Conservation (phyloP, 2,113 vertebrate species). For the Microcebus ravelobensis region DNA sequence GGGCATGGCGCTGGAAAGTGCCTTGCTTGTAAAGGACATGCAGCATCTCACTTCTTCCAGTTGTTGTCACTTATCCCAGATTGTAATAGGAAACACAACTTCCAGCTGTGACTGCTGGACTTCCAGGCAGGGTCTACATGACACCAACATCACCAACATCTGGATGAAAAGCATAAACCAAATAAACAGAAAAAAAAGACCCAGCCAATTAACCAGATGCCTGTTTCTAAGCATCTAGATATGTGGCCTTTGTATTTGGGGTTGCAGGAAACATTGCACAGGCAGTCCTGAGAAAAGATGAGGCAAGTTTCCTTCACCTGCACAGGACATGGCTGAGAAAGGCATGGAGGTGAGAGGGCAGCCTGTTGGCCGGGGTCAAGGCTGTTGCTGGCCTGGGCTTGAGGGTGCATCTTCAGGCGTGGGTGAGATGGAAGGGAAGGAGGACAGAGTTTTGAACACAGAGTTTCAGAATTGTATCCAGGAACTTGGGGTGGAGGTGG, state of each 20-base stretch:
- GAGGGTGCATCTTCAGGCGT: not conserved
- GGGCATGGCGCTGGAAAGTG: not conserved
- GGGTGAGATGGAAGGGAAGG: not conserved
- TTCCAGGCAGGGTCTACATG: constrained; percentile 28
- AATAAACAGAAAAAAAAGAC: not conserved
- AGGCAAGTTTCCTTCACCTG: not conserved
- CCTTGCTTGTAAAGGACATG: not conserved
- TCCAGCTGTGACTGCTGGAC: not conserved
- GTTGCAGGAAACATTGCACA: not conserved
- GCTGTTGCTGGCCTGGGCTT: not conserved
- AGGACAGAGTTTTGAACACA: not conserved
- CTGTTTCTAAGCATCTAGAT: not conserved
- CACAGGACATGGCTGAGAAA: not conserved
- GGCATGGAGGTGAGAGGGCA: not conserved
- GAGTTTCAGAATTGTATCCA: constrained; percentile 1
- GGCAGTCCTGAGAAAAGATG: not conserved
- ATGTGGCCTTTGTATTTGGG: not conserved
- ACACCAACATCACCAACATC: constrained; percentile 64
- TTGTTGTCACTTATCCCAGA: constrained; percentile 16
- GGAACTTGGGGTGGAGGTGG: not conserved
- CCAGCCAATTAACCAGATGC: constrained; percentile 29
- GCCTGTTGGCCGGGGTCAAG: too few relatives aligned
- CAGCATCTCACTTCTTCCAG: not conserved
- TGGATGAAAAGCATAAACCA: constrained; percentile 42
- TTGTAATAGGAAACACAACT: constrained; percentile 46